These are phyloP conservation scores for Tyrophagus putrescentiae DNA, from an alignment of 1,140 invertebrate genomes.

Conservation along the genomic window DNA sequence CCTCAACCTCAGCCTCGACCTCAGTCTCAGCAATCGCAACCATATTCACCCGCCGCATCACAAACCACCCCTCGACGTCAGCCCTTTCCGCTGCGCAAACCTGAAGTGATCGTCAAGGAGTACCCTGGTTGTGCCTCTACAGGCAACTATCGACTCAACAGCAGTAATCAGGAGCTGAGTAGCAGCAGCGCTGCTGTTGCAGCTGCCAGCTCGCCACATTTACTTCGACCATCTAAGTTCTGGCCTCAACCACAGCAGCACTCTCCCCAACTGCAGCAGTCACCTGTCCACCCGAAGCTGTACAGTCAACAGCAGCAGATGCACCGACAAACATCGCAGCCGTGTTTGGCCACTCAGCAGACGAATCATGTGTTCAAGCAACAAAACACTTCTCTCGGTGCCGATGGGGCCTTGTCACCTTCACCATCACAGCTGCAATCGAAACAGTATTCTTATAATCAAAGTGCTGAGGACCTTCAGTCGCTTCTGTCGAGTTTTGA, in stretches of 20 bases:
- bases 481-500: neutral
- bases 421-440: constrained; percentile 4
- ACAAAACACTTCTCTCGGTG: neutral
- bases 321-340: neutral
- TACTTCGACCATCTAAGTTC: constrained; percentile 1
- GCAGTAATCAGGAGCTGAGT: neutral
- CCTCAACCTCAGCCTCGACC: neutral
- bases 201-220: neutral
- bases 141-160: neutral
- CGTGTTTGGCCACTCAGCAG: constrained; percentile 1
- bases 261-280: neutral
- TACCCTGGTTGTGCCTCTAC: constrained; percentile 7
- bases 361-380: neutral
- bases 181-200: neutral
- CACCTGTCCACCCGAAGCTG: neutral
- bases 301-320: neutral
- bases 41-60: too few species aligned
- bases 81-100: neutral
- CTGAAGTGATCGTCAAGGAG: neutral
- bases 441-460: neutral
- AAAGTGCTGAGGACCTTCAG: neutral
- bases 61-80: neutral
- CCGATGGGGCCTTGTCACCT: neutral
- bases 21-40: neutral
- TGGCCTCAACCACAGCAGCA: neutral